phyloP scores from a whole-genome alignment of 2,113 vertebrate species.

The Junco hyemalis region DNA sequence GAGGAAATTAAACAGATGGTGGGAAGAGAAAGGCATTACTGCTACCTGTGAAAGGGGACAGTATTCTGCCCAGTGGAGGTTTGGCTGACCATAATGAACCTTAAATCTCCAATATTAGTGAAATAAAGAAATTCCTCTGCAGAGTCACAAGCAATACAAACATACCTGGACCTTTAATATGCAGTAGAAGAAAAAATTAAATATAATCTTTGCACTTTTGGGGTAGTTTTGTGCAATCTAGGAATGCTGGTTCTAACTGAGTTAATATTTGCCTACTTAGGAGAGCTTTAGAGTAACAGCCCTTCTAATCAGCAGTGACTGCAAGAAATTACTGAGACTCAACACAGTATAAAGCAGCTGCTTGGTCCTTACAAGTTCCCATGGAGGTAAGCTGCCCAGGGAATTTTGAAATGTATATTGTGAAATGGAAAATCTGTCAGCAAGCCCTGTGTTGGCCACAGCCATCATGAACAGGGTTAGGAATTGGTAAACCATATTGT shows the following conservation, averaged over 20 bases:
- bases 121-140: not conserved
- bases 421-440: not conserved
- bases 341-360: not conserved
- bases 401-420: not conserved
- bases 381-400: not conserved
- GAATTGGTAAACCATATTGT: not conserved
- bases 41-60: not conserved
- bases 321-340: not conserved
- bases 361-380: not conserved
- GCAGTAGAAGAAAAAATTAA: not conserved
- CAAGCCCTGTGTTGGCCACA: not conserved
- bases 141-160: not conserved
- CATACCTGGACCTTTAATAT: not conserved
- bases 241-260: not conserved
- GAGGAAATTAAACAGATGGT: not conserved
- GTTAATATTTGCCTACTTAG: not conserved
- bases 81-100: not conserved
- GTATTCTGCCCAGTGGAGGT: not conserved
- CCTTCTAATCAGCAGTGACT: not conserved
- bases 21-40: not conserved
- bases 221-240: not conserved
- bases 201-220: not conserved
- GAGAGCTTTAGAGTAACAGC: not conserved
- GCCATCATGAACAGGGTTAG: not conserved
- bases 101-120: not conserved